phyloP scores from a whole-genome alignment of 2,888 invertebrate species.

The Drosophila hawaiiensis region DNA sequence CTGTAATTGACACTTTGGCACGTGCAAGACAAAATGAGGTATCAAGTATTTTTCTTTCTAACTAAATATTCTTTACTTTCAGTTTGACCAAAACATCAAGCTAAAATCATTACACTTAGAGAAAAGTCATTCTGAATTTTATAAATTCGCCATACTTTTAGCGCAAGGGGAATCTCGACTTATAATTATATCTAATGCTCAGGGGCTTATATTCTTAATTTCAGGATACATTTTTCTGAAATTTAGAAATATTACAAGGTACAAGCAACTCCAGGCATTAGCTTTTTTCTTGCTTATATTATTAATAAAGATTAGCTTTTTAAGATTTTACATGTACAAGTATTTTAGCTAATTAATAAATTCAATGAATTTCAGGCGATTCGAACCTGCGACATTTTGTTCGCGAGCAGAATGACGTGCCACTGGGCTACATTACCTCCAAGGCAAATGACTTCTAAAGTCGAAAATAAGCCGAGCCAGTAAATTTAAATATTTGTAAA shows the following conservation, averaged over 20 bases:
- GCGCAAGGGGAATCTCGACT: neutral
- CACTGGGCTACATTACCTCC: too few species aligned
- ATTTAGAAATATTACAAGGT: too few species aligned
- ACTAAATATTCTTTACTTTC: neutral
- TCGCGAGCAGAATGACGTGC: neutral
- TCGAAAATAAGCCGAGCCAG: too few species aligned
- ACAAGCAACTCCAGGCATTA: too few species aligned
- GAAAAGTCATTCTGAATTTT: neutral
- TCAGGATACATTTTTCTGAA: too few species aligned
- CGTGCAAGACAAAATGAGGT: neutral
- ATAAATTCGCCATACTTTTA: neutral
- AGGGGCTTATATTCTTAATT: too few species aligned
- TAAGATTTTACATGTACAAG: neutral
- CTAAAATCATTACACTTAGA: neutral
- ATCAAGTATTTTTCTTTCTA: neutral
- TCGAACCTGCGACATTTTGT: neutral
- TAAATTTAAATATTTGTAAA: too few species aligned
- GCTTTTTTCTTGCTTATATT: neutral
- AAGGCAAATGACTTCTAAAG: neutral
- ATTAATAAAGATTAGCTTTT: neutral
- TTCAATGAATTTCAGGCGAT: neutral
- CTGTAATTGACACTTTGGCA: constrained; percentile 1
- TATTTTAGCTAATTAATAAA: neutral
- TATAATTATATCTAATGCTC: neutral
- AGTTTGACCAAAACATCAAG: neutral